phyloP scores from a whole-genome alignment of 2,888 invertebrate genomes.

The Halictus ligatus region DNA sequence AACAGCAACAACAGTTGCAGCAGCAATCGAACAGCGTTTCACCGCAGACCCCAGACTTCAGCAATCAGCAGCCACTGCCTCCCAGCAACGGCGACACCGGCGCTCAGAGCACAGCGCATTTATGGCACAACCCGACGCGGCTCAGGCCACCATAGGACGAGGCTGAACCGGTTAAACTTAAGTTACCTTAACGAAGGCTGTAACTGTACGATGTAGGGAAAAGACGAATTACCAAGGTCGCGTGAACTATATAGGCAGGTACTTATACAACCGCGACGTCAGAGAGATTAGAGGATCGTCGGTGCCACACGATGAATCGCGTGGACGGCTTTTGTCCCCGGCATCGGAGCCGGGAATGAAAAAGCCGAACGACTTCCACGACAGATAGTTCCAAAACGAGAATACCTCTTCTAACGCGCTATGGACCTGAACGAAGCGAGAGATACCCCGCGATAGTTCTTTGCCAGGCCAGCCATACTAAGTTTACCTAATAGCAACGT shows the following conservation, averaged over 20 bases:
- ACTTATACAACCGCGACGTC: constrained; percentile 47
- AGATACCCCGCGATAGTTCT: constrained; percentile 26
- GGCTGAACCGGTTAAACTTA: constrained; percentile 78
- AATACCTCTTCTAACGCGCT: constrained; percentile 58
- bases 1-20: constrained; percentile 67
- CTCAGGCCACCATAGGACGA: constrained; percentile 83
- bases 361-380: constrained; percentile 47
- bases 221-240: constrained; percentile 54
- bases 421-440: constrained; percentile 41
- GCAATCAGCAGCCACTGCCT: constrained; percentile 74
- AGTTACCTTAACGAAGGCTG: constrained; percentile 83
- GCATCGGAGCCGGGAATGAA: constrained; percentile 4
- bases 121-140: constrained; percentile 83
- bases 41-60: constrained; percentile 69
- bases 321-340: constrained; percentile 8
- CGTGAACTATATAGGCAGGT: constrained; percentile 53
- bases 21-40: constrained; percentile 67
- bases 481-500: constrained; percentile 25
- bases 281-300: constrained; percentile 29
- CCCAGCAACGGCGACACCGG: constrained; percentile 72
- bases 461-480: constrained; percentile 37
- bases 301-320: constrained; percentile 15
- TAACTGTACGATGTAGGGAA: constrained; percentile 68
- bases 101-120: constrained; percentile 77
- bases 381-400: constrained; percentile 64